Base-by-base conservation (phyloP, 2,888 invertebrate genomes). In the Pristionchus entomophagus region DNA sequence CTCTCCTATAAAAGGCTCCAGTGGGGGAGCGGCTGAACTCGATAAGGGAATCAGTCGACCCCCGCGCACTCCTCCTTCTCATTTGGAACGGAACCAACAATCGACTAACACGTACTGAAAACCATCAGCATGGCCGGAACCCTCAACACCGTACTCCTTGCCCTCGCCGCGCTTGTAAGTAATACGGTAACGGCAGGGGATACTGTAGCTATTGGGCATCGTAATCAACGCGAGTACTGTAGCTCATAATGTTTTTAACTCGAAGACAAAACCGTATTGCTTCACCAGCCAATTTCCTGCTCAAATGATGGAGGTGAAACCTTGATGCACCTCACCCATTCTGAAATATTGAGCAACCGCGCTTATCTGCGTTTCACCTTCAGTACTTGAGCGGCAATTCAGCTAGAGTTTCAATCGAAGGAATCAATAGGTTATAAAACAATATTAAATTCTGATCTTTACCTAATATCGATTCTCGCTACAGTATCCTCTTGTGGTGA, bases 111-210 rank as follows among this genome's bases (percentile, higher is more conserved):
- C 22, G 62, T 35, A 73, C 73, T 26, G 73, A 73, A 73, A 73
- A 41, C n/a, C n/a, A n/a, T n/a, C n/a, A n/a, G n/a, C 73, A 73
- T 73, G 73, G 73, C 73, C 73, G 73, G 73, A 73, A 73, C 41
- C 26, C 73, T 73, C 73, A 32, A 38, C n/a, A 73, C 73, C 73
- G 73, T 73, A 73, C 26, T 73, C 73, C 12, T 73, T 41, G 73
- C 73, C 73, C 45, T 73, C 41, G 38, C 73, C 10, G 73, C 73
- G 2, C 73, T 73, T 10, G 73, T 73, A 41, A 73, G 73, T 73
- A 22, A 14, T 73, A 45, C 73, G 5, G 65, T 65, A 65, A 0
- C 35, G 22, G 32, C 26, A 35, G 10, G 1, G 35, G 22, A n/a
- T 73, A 32, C 32, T 12, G 32, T 62, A 62, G 10, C 59, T 59